Evolutionary conservation across 2,113 vertebrate species (phyloP).

Genomic region (Pelecanoides urinatrix): DNA sequence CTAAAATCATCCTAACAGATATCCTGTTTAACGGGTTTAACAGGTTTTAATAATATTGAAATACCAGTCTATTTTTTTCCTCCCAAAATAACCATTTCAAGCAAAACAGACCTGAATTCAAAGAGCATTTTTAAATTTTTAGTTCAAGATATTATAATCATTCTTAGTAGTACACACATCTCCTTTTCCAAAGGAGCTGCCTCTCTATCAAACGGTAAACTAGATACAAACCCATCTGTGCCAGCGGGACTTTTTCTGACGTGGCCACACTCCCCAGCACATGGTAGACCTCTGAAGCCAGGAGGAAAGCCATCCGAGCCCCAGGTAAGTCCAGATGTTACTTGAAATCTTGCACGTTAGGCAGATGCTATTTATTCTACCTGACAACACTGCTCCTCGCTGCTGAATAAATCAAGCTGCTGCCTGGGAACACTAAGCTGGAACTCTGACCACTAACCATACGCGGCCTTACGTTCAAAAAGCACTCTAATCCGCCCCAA

Average conservation of each 20-base stretch:
- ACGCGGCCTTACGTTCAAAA: neutral
- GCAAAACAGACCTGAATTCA: neutral
- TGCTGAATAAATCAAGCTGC: neutral
- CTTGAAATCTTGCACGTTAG: conserved; percentile 37
- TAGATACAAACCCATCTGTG: conserved; percentile 77
- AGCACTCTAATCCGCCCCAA: neutral
- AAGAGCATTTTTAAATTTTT: neutral
- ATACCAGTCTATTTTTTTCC: neutral
- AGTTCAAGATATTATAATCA: neutral
- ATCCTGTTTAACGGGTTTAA: neutral
- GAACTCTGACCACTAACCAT: neutral
- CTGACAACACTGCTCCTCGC: conserved; percentile 9
- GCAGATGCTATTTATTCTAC: neutral
- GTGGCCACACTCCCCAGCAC: conserved; percentile 76
- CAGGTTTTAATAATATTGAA: neutral
- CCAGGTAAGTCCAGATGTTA: neutral
- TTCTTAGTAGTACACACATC: neutral
- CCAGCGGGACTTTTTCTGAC: conserved; percentile 74
- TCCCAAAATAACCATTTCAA: neutral
- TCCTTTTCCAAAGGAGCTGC: neutral
- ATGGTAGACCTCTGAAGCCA: conserved; percentile 71
- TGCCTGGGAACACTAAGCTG: neutral
- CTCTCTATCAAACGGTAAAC: neutral
- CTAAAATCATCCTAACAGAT: neutral
- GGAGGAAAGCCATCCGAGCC: conserved; percentile 66